These are phyloP conservation scores for Decapterus maruadsi DNA, from an alignment of 2,797 vertebrate species.

Conservation along the genomic window DNA sequence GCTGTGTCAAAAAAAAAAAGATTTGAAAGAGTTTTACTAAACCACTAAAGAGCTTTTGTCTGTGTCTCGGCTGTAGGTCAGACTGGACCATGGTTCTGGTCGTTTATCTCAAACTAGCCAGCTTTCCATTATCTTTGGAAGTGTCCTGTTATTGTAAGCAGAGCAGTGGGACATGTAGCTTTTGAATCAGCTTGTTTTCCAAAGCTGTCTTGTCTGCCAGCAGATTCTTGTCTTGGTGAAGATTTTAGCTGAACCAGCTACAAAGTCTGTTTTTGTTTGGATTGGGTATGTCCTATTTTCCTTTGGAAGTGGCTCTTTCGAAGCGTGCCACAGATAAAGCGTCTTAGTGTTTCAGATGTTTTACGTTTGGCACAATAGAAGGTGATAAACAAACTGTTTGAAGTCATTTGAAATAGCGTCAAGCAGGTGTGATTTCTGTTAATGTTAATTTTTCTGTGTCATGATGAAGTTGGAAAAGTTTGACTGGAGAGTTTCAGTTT, in stretches of 20 bases:
- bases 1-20: conserved; percentile 23
- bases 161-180: conserved; percentile 53
- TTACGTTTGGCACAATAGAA: conserved; percentile 30
- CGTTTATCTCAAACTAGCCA: conserved; percentile 43
- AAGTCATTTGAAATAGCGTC: conserved; percentile 15
- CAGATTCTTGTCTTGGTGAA: conserved; percentile 67
- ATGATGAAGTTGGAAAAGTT: background rate
- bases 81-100: conserved; percentile 16
- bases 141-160: conserved; percentile 61
- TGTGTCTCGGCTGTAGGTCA: conserved; percentile 42
- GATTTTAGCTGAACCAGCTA: conserved; percentile 67
- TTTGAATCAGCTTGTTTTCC: conserved; percentile 71
- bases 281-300: conserved; percentile 59
- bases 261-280: conserved; percentile 69
- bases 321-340: conserved; percentile 39
- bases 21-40: conserved; percentile 29
- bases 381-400: conserved; percentile 2
- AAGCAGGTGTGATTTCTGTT: background rate
- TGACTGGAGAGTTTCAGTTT: background rate
- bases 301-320: conserved; percentile 51
- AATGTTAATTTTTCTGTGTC: background rate
- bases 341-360: conserved; percentile 37
- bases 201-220: conserved; percentile 57
- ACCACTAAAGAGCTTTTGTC: conserved; percentile 28
- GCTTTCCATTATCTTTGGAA: conserved; percentile 65